Evolutionary conservation across 2,797 vertebrate species (phyloP), one percentile per base, ranked within the genome.

Genomic region (Acrossocheilus fasciatus): DNA sequence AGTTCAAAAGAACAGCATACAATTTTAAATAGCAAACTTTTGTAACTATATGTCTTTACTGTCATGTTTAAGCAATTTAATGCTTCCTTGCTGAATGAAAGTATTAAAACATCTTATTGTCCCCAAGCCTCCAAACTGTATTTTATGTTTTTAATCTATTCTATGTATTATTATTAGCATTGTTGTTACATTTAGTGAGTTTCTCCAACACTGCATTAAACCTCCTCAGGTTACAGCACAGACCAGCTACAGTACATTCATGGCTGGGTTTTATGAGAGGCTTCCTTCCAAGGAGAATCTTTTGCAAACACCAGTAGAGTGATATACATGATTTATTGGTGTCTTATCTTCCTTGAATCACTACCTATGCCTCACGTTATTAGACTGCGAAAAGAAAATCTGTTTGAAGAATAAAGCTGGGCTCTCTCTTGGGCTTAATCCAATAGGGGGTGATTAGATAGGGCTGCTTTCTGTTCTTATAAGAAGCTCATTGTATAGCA

Each of bases 401-500:
- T 69, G 64, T 70, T 85, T 70, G 75, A 70, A 70, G 50, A 85
- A 85, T 79, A 85, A 69, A 78, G 36, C 83, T 70, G 20, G 36
- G 47, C 64, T 79, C 62, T 85, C 74, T 95, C 93, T 93, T 91
- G 70, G 83, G 92, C 93, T 93, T 95, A 94, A 95, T 95, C 92
- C 93, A 93, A 95, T 93, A 90, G 92, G 90, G 90, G 52, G 92
- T 92, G 91, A 92, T 92, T 92, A 90, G 93, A 93, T 92, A 94
- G 92, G 93, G 92, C 92, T 93, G 94, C 92, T 93, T 94, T 92
- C 92, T 90, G 91, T 90, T 91, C 88, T 92, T 90, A 95, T 94
- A 95, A 94, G 94, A 92, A 91, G 89, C 87, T 93, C 93, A 94
- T 95, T 96, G 95, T 96, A 90, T 82, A 87, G 34, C 84, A 4